Evolutionary conservation across 35 echinoderm and acorn worm species (phyloP), one percentile per base, ranked within the genome.

Genomic region (Apostichopus parvimensis): DNA sequence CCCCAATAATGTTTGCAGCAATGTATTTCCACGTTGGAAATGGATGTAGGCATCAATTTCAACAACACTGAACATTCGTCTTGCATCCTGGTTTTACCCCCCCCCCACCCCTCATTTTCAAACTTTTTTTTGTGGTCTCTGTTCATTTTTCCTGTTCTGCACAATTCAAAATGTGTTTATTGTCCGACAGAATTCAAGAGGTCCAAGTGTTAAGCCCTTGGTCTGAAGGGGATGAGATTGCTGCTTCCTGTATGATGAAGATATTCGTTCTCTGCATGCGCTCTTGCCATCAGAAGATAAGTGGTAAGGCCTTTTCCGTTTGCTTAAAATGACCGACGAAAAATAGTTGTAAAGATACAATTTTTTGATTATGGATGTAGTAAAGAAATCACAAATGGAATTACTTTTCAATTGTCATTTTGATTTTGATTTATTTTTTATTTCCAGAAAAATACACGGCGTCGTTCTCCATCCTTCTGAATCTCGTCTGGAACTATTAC

Each of bases 401-500:
- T 45, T 4, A 45, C 34, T 45, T 45, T 45, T 45, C 34, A 45
- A 45, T 45, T 75, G 17, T 75, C 71, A 34, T 73, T n/a, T 7
- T n/a, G n/a, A n/a, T n/a, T 75, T 75, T 75, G 21, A 72, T 54
- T 54, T 88, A 2, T 88, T 66, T 73, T 65, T 65, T 8, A 66
- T 88, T 56, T 10, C 8, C 86, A 88, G 86, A 88, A 18, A 88
- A 54, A 72, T 73, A 65, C n/a, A 62, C 15, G 1, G 10, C 61
- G 54, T 20, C 61, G 1, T 17, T 66, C 4, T 66, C 91, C 13
- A 92, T 91, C 87, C 59, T 93, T 5, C 17, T 98, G 72, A 91
- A 92, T 59, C 72, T 92, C 45, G 56, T 93, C 13, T 94, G 94
- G 94, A 73, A 93, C 12, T 96, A 93, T 75, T 98, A 98, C 83